Percentiles rank a stretch among this genome's conserved stretches.
Conservation (phyloP, 2,797 vertebrate genomes). For the Pempheris klunzingeri region DNA sequence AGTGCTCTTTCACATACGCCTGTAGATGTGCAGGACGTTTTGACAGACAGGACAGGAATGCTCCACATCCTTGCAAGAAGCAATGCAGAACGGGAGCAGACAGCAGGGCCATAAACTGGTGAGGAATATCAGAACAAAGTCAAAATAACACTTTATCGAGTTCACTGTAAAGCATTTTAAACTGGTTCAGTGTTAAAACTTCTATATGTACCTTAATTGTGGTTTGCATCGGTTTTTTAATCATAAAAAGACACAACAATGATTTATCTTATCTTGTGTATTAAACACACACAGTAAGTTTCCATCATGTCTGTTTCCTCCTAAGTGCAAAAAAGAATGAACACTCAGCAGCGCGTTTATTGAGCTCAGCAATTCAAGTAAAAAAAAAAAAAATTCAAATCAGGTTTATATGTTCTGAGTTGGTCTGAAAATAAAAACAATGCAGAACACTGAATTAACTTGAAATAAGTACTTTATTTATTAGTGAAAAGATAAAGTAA, state of each 20-base stretch:
- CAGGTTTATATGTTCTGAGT: not conserved
- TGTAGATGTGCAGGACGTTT: conserved; percentile 66
- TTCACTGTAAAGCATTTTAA: not conserved
- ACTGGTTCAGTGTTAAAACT: not conserved
- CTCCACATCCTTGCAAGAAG: conserved; percentile 77
- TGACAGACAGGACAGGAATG: conserved; percentile 80
- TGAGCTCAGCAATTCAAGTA: not conserved
- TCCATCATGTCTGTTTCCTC: not conserved
- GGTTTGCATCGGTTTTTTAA: not conserved
- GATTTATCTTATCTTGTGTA: not conserved
- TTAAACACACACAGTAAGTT: not conserved
- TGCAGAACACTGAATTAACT: not conserved
- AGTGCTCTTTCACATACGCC: conserved; percentile 52
- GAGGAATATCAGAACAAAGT: conserved; percentile 2
- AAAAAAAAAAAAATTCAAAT: not conserved
- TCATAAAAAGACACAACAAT: not conserved
- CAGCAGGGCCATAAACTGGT: conserved; percentile 75
- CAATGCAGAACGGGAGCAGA: conserved; percentile 77
- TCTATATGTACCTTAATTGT: not conserved
- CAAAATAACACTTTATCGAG: not conserved
- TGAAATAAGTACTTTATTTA: not conserved
- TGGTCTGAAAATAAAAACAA: not conserved
- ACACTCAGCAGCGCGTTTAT: not conserved
- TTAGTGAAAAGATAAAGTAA: not conserved
- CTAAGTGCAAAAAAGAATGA: not conserved